Evolutionary conservation across 2,113 vertebrate genomes (phyloP).

Genomic region (Strix aluco): DNA sequence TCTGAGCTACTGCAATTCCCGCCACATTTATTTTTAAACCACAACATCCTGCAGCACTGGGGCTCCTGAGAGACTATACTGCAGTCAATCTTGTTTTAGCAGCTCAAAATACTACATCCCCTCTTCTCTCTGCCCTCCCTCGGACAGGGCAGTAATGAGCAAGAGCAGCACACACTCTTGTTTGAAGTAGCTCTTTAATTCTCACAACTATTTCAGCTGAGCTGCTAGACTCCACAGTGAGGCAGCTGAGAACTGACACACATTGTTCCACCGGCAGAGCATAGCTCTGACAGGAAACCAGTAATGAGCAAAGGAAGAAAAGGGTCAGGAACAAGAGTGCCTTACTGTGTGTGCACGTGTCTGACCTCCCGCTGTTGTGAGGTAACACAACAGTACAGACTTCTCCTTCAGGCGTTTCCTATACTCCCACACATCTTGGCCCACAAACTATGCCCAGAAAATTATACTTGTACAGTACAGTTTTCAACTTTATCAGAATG

Average conservation of each 20-base stretch:
- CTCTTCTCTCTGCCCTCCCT: neutral
- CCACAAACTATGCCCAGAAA: neutral
- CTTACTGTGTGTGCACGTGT: rapidly evolving
- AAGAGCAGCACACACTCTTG: neutral
- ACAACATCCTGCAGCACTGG: neutral
- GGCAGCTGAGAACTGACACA: neutral
- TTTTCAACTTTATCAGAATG: neutral
- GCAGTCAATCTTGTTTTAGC: neutral
- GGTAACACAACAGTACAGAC: neutral
- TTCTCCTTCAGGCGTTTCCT: neutral
- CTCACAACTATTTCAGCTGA: neutral
- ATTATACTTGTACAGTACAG: neutral
- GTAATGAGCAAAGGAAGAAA: neutral
- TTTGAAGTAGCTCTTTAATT: neutral
- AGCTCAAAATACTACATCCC: neutral
- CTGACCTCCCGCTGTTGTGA: neutral
- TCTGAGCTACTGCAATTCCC: neutral
- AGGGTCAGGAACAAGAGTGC: neutral
- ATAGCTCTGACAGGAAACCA: neutral
- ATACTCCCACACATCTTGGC: neutral
- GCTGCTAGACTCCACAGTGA: neutral
- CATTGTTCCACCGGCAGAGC: neutral
- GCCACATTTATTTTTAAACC: neutral
- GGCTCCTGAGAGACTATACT: neutral
- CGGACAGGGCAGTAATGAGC: neutral